Evolutionary conservation across 2,113 vertebrate species (phyloP).

Genomic region (Pachyramphus minor): DNA sequence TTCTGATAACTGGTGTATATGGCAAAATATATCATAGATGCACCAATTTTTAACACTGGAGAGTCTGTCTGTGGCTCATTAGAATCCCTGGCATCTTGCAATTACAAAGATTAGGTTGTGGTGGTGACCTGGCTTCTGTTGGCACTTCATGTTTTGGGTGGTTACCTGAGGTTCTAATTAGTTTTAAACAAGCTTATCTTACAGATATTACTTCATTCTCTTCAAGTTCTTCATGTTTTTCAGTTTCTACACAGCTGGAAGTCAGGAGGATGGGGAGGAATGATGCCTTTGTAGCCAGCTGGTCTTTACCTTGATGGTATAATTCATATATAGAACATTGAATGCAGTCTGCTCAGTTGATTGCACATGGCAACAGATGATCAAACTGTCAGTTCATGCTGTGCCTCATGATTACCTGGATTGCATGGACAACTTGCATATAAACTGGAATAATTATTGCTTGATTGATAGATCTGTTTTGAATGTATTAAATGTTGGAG

Average conservation of each 20-base stretch:
- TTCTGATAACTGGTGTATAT: background rate
- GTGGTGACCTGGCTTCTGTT: background rate
- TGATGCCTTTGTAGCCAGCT: background rate
- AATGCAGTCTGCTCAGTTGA: background rate
- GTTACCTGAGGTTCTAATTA: background rate
- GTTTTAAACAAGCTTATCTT: background rate
- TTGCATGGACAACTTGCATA: conserved; percentile 20
- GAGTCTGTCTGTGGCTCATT: background rate
- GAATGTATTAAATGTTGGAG: background rate
- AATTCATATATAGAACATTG: background rate
- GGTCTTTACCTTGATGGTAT: background rate
- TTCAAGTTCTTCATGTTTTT: background rate
- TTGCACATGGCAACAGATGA: conserved; percentile 41
- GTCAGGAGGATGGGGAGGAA: background rate
- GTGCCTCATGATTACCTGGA: conserved; percentile 29
- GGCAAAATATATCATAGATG: background rate
- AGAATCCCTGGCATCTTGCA: background rate
- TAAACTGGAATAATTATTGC: conserved; percentile 8
- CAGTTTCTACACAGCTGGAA: background rate
- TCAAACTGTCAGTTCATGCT: conserved; percentile 56
- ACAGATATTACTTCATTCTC: background rate
- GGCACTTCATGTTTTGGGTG: background rate
- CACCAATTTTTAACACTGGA: background rate
- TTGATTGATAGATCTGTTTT: conserved; percentile 16
- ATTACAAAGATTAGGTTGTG: background rate